phyloP scores from a whole-genome alignment of 1,140 invertebrate species.

The Drosophila triauraria region DNA sequence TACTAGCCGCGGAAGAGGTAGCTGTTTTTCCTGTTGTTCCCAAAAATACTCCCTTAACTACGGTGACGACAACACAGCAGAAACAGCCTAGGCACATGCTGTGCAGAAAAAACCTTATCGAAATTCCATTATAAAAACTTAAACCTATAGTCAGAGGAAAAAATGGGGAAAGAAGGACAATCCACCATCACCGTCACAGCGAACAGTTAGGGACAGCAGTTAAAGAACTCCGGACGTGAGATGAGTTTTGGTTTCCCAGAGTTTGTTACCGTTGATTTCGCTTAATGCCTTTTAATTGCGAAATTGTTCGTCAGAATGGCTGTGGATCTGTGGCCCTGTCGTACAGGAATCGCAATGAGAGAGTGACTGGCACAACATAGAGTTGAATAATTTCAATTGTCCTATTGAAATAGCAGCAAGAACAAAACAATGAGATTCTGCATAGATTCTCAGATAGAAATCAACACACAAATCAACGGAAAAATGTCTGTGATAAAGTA shows the following conservation, averaged over 20 bases:
- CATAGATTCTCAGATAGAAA: too few species aligned
- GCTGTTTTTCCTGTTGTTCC: neutral
- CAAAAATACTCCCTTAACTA: constrained; percentile 56
- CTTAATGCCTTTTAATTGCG: constrained; percentile 1
- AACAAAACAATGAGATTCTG: too few species aligned
- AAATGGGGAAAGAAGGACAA: constrained; percentile 29
- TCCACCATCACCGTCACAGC: constrained; percentile 10
- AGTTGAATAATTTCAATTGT: neutral
- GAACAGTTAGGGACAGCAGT: constrained; percentile 3
- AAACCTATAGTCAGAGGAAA: constrained; percentile 23
- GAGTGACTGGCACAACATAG: neutral
- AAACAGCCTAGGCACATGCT: constrained; percentile 31
- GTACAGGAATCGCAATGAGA: too few species aligned
- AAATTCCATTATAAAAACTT: constrained; percentile 81
- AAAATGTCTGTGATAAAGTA: too few species aligned
- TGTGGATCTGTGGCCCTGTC: too few species aligned
- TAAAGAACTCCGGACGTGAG: neutral
- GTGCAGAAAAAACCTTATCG: constrained; percentile 68
- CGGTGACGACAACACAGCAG: constrained; percentile 47
- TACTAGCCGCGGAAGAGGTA: constrained; percentile 13
- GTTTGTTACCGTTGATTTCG: constrained; percentile 6
- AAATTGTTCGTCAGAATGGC: neutral
- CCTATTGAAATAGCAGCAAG: too few species aligned
- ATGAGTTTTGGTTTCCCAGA: constrained; percentile 9
- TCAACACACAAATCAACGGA: too few species aligned